Percentiles rank a stretch among this genome's conserved stretches.
Conservation (phyloP, 2,888 invertebrate species). For the Andricus quercusramuli region DNA sequence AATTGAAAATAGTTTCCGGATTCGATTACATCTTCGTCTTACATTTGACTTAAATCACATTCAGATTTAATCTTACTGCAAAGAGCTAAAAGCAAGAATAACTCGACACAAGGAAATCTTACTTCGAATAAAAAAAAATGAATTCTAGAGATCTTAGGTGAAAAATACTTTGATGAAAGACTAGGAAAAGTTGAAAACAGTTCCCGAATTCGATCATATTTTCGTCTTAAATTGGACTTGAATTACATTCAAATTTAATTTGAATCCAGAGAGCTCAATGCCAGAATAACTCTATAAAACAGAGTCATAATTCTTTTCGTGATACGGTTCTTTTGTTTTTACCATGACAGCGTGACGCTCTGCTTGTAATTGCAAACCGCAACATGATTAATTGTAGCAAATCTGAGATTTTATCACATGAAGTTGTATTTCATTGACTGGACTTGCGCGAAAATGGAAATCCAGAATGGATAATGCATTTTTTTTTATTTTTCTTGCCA, state of each 20-base stretch:
- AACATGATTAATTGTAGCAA: conserved; percentile 23
- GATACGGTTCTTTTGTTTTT: conserved; percentile 36
- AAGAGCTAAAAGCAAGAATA: conserved; percentile 17
- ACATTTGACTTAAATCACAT: conserved; percentile 5
- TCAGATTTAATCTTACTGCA: conserved; percentile 27
- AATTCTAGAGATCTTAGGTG: not conserved
- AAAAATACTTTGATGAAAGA: not conserved
- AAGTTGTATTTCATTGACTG: conserved; percentile 15
- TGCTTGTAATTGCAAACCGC: conserved; percentile 39
- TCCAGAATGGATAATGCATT: not conserved
- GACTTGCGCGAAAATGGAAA: not conserved
- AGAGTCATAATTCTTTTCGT: conserved; percentile 24
- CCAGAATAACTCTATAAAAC: conserved; percentile 32
- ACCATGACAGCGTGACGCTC: conserved; percentile 27
- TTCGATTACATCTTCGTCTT: not conserved
- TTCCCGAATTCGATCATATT: not conserved
- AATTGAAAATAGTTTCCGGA: not conserved
- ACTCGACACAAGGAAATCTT: not conserved
- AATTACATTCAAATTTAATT: conserved; percentile 34
- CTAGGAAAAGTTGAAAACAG: not conserved
- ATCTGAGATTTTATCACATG: conserved; percentile 32
- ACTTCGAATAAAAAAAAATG: too few relatives aligned
- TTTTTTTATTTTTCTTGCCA: not conserved
- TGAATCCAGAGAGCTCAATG: conserved; percentile 20
- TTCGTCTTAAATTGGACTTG: conserved; percentile 17